Percentiles rank a stretch among this genome's conserved stretches.
Evolutionary conservation across 2,113 vertebrate species (phyloP).

Genomic region (Hyaena hyaena): DNA sequence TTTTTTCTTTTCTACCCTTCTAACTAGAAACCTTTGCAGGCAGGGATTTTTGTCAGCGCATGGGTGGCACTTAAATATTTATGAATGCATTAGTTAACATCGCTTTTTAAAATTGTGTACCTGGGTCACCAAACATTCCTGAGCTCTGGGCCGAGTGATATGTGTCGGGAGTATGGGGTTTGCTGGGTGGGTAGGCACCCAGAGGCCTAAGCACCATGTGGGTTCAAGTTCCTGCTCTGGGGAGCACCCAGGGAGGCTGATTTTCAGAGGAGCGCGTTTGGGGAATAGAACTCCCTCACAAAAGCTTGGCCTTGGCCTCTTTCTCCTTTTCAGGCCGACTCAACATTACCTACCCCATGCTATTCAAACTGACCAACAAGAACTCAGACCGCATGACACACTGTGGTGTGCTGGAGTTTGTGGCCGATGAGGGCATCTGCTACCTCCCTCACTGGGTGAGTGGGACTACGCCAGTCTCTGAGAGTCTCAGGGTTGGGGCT

Average conservation of each 20-base stretch:
- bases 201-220: neutral
- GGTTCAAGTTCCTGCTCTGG: neutral
- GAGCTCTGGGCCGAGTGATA: neutral
- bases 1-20: neutral
- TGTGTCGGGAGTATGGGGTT: neutral
- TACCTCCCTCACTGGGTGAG: slow-evolving; percentile 99
- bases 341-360: slow-evolving; percentile 99
- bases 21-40: neutral
- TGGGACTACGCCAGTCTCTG: neutral
- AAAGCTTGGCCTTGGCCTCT: neutral
- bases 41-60: neutral
- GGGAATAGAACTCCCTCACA: neutral
- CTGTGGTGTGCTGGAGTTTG: slow-evolving; percentile 98
- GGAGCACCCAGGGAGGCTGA: neutral
- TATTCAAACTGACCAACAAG: slow-evolving; percentile 99
- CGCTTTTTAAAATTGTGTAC: neutral
- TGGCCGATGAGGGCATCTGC: slow-evolving; percentile 98
- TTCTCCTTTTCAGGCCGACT: slow-evolving; percentile 90
- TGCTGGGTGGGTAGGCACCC: neutral
- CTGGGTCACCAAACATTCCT: neutral
- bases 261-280: neutral
- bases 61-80: neutral
- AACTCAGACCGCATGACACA: slow-evolving; percentile 98
- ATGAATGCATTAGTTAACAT: neutral
- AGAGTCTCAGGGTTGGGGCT: neutral